A percentile compares a stretch with the other conserved stretches of the same genome.
These are phyloP conservation scores for Sylvia borin DNA, from an alignment of 2,797 vertebrate genomes.

Conservation along the genomic window DNA sequence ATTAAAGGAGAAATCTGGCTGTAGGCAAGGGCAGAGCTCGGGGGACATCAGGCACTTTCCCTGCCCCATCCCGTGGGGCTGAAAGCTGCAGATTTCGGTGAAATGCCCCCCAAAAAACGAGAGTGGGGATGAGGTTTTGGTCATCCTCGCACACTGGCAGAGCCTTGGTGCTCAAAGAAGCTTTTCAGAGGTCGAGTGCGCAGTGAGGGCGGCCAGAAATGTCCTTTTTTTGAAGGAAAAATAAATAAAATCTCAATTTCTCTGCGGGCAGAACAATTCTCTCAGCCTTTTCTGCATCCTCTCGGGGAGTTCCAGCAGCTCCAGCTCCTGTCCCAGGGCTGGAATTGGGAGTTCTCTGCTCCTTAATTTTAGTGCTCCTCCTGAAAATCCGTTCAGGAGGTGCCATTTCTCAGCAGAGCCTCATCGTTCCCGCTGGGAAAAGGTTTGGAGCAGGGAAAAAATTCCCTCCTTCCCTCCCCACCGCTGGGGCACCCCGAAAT, in stretches of 20 bases:
- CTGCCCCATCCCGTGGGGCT: rapidly evolving
- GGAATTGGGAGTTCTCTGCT: no score
- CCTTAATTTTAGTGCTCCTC: neutral
- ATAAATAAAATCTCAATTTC: neutral
- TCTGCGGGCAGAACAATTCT: neutral
- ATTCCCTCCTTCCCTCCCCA: no score
- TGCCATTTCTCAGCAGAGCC: rapidly evolving
- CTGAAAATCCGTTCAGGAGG: neutral
- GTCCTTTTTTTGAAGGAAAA: neutral
- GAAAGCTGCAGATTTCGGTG: neutral
- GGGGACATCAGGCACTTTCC: constrained; percentile 4
- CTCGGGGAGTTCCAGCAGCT: neutral
- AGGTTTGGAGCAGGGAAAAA: neutral
- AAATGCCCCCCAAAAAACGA: neutral
- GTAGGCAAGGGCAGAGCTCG: neutral
- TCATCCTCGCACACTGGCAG: neutral
- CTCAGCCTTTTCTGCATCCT: neutral
- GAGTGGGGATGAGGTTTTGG: neutral
- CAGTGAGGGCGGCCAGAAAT: no score
- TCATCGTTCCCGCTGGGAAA: rapidly evolving
- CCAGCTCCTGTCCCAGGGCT: neutral
- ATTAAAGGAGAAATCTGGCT: neutral
- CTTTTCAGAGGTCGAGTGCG: rapidly evolving
- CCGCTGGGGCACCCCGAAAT: neutral
- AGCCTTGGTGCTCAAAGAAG: neutral